A percentile compares a stretch with the other conserved stretches of the same genome.
Evolutionary conservation across 2,113 vertebrate genomes (phyloP).

Genomic region (Crocuta crocuta): DNA sequence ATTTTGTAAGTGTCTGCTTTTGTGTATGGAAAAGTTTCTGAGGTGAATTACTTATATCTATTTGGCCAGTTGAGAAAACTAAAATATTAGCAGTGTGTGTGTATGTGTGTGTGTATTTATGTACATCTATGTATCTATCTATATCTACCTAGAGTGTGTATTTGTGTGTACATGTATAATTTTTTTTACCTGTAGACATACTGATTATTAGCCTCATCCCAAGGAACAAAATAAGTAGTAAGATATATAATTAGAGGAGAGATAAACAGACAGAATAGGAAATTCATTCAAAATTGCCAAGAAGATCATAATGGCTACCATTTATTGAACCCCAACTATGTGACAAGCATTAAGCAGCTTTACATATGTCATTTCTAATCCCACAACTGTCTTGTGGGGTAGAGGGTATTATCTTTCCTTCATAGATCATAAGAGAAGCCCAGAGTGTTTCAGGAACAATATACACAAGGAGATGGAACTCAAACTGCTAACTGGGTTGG

Average conservation of each 20-base stretch:
- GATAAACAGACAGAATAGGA: slow-evolving; percentile 20
- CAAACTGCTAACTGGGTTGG: not conserved
- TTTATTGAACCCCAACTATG: not conserved
- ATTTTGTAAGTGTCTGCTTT: slow-evolving; percentile 18
- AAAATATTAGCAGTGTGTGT: not conserved
- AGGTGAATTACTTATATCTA: not conserved
- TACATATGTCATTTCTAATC: slow-evolving; percentile 17
- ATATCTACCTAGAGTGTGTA: not conserved
- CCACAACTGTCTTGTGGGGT: not conserved
- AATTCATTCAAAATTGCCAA: slow-evolving; percentile 23
- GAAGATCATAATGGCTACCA: slow-evolving; percentile 41
- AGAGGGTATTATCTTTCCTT: not conserved
- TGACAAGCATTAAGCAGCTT: not conserved
- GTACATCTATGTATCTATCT: not conserved
- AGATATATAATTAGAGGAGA: not conserved
- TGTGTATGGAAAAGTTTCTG: slow-evolving; percentile 10
- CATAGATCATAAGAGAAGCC: not conserved
- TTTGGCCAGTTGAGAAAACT: not conserved
- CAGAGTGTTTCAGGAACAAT: not conserved
- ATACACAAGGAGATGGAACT: not conserved
- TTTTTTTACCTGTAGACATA: not conserved
- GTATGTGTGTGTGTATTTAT: not conserved
- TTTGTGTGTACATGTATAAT: not conserved
- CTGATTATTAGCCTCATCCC: not conserved
- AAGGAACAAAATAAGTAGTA: not conserved